These are phyloP conservation scores for Drosophila antonietae DNA, from an alignment of 2,888 invertebrate genomes.

Conservation along the genomic window DNA sequence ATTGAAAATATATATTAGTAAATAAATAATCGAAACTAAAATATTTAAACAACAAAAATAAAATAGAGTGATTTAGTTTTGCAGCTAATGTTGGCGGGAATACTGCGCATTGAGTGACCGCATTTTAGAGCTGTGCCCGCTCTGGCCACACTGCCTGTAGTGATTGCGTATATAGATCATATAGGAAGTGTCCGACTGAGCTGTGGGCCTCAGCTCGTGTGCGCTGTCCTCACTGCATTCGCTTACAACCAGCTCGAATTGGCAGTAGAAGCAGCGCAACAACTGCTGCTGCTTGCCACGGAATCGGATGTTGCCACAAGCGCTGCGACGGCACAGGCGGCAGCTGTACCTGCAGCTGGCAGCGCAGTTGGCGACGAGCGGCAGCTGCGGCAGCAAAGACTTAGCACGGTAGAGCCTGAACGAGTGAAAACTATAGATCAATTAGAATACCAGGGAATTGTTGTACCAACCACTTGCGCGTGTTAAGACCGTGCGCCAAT, in stretches of 20 bases:
- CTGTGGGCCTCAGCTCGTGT: neutral
- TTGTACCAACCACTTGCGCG: slow-evolving; percentile 40
- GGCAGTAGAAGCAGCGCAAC: slow-evolving; percentile 12
- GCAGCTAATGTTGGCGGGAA: too few relatives aligned
- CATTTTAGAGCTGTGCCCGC: slow-evolving; percentile 31
- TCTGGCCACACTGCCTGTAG: slow-evolving; percentile 18
- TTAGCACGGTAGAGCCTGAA: slow-evolving; percentile 43
- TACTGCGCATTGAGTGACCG: slow-evolving; percentile 21
- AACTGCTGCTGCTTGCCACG: neutral
- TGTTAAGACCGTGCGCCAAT: slow-evolving; percentile 48
- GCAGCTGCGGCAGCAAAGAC: slow-evolving; percentile 13
- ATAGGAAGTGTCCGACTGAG: slow-evolving; percentile 20
- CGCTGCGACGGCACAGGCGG: slow-evolving; percentile 33
- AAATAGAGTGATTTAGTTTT: neutral
- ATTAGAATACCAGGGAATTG: neutral
- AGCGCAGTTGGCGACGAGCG: slow-evolving; percentile 26
- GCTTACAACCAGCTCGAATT: slow-evolving; percentile 1
- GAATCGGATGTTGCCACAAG: slow-evolving; percentile 28
- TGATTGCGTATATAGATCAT: slow-evolving; percentile 22
- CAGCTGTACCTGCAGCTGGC: slow-evolving; percentile 39
- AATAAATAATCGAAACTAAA: neutral
- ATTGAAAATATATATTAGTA: neutral
- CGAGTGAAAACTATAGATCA: neutral
- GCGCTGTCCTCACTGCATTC: neutral
- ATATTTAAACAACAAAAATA: too few relatives aligned